These are phyloP conservation scores for Tragulus kanchil DNA, from an alignment of 2,113 vertebrate genomes.

Conservation along the genomic window DNA sequence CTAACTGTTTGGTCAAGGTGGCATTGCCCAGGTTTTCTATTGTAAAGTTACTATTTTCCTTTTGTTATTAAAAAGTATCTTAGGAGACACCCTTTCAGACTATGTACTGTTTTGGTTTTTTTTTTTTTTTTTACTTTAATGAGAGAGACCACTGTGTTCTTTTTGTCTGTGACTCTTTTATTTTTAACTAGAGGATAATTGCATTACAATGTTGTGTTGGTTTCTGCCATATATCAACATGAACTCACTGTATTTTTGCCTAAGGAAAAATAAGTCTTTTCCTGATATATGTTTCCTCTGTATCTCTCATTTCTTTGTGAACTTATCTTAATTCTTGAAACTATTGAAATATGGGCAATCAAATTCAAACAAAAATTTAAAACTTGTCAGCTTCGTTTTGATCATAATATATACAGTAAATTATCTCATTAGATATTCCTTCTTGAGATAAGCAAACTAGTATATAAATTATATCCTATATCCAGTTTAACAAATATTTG, in stretches of 20 bases:
- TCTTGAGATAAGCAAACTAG: slow-evolving; percentile 14
- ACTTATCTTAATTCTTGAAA: not conserved
- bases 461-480: slow-evolving; percentile 38
- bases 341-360: slow-evolving; percentile 14
- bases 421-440: not conserved
- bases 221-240: not conserved
- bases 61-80: not conserved
- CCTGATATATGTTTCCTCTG: not conserved
- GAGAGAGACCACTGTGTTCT: not conserved
- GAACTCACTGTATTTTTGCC: not conserved
- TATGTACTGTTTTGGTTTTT: not conserved
- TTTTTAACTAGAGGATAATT: not conserved
- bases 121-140: not conserved
- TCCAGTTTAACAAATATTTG: slow-evolving; percentile 40
- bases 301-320: slow-evolving; percentile 10
- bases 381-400: slow-evolving; percentile 57
- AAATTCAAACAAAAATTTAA: slow-evolving; percentile 58
- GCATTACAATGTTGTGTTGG: not conserved
- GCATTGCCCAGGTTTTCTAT: not conserved
- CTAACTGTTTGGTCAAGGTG: not conserved
- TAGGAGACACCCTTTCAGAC: not conserved
- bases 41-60: not conserved
- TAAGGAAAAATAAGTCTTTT: slow-evolving; percentile 48
- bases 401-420: not conserved
- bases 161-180: not conserved